phyloP scores from a whole-genome alignment of 2,888 invertebrate species.

The Habrosyne pyritoides region DNA sequence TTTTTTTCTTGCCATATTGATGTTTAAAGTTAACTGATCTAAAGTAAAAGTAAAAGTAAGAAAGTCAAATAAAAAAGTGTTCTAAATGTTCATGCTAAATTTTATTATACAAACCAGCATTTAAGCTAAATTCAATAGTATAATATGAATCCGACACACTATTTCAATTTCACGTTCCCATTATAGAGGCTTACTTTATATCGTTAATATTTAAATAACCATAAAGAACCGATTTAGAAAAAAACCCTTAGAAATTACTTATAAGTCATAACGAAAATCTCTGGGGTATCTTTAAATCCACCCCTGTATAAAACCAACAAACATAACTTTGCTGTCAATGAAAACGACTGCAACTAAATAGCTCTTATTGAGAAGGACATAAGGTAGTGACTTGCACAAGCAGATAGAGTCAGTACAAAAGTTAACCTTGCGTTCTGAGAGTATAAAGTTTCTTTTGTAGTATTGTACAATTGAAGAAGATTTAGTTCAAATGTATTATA shows the following conservation, averaged over 20 bases:
- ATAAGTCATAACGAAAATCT: neutral
- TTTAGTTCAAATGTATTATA: neutral
- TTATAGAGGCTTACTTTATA: neutral
- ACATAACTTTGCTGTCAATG: neutral
- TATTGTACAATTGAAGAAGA: neutral
- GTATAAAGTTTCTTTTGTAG: neutral
- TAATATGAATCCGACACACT: neutral
- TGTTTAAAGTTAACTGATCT: neutral
- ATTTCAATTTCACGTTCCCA: neutral
- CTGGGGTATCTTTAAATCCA: neutral
- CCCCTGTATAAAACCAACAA: neutral
- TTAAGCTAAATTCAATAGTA: neutral
- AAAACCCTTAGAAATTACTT: neutral
- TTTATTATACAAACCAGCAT: neutral
- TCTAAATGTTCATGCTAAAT: constrained; percentile 1
- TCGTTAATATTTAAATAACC: neutral
- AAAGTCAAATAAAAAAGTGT: constrained; percentile 6
- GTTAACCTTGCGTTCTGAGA: neutral
- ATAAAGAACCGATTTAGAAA: neutral
- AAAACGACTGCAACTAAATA: neutral
- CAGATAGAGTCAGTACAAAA: neutral
- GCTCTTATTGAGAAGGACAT: neutral
- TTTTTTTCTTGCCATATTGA: neutral
- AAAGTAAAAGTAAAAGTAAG: neutral
- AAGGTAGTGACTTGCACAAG: neutral